Base-by-base conservation (phyloP, 2,113 vertebrate species). In the Vidua chalybeata region DNA sequence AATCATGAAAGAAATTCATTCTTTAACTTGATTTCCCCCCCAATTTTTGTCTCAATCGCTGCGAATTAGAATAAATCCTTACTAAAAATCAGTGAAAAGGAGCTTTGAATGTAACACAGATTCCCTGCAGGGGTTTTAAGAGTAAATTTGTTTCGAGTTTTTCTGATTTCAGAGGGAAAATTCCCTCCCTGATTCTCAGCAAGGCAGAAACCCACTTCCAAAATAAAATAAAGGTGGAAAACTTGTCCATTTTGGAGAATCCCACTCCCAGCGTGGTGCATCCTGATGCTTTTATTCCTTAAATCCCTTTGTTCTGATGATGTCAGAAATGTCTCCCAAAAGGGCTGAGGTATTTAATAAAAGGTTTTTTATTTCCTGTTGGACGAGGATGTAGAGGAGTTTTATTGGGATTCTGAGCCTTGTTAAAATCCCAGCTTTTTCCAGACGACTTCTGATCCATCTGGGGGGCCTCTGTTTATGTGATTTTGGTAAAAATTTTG, bases 381-480 rank as follows among this genome's bases (percentile, higher is more conserved):
- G 68, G 71, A 84, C 73, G 89, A 89, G 93, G 95, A 97, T 89
- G 79, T 63, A 77, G 77, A 85, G 81, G 86, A 79, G 43, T 93
- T 96, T 98, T 97, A 97, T 62, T 87, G 89, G 91, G 46, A 90
- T 87, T 89, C 89, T 67, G 92, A 96, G 96, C 41, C 95, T 96
- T 90, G 79, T 97, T 97, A 98, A 97, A 84, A 83, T 24, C 69
- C 54, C 13, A 3, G 17, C 27, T 78, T 94, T 83, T 89, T 78
- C 55, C 61, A 93, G 73, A 46, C 87, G 4, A 4, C 62, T 89
- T 96, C 78, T 93, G 94, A 96, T 97, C 97, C 83, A 86, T 58
- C 87, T 96, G 96, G 96, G 96, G 91, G 97, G 95, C 52, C 93
- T 74, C 35, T 37, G 37, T 82, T 87, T 64, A 15, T 54, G 81